These are phyloP conservation scores for Brachyhypopomus occidentalis DNA, from an alignment of 2,113 vertebrate genomes.

Conservation along the genomic window DNA sequence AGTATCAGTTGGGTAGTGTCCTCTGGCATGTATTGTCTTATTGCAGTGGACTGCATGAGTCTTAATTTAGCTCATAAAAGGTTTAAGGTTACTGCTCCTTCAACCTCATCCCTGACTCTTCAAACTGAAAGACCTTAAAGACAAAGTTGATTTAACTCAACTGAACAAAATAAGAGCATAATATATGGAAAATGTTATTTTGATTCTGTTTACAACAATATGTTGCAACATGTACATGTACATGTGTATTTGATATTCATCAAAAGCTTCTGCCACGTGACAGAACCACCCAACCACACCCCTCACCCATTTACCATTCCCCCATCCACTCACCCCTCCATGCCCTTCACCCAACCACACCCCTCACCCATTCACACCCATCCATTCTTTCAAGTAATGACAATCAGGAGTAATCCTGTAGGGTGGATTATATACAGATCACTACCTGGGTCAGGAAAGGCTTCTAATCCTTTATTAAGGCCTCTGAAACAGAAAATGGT, in stretches of 20 bases:
- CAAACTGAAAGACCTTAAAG: too few relatives aligned
- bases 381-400: constrained; percentile 47
- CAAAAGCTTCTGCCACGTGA: too few relatives aligned
- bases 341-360: too few relatives aligned
- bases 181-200: too few relatives aligned
- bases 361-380: neutral
- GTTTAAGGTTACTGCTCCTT: constrained; percentile 29
- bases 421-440: constrained; percentile 52
- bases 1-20: neutral
- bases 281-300: too few relatives aligned
- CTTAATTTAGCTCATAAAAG: constrained; percentile 1
- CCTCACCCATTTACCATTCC: too few relatives aligned
- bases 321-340: too few relatives aligned
- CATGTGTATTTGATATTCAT: too few relatives aligned
- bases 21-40: constrained; percentile 5
- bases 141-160: too few relatives aligned
- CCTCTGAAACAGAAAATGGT: constrained; percentile 31
- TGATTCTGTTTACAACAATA: too few relatives aligned
- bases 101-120: neutral
- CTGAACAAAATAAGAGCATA: too few relatives aligned
- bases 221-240: too few relatives aligned
- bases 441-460: constrained; percentile 25
- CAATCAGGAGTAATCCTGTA: constrained; percentile 49
- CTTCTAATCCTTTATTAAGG: constrained; percentile 48
- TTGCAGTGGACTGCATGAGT: neutral